Evolutionary conservation across 1,140 invertebrate genomes (phyloP), one percentile per base, ranked within the genome.

Genomic region (Tetranychus cinnabarinus): DNA sequence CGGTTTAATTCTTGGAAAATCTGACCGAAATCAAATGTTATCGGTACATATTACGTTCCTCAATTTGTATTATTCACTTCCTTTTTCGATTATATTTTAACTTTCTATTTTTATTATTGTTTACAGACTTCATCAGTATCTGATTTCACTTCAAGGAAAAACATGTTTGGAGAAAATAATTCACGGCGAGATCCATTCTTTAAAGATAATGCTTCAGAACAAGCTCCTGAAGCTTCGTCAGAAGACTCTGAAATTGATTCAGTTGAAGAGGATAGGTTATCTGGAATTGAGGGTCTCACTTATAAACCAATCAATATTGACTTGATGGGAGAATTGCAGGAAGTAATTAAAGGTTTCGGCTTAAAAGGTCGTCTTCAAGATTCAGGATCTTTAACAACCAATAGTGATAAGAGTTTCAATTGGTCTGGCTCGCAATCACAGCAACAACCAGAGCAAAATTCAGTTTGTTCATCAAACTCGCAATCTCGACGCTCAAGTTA

Each of bases 251-350:
- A 58, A 48, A 71, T 69, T 58, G 70, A 69, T 12, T 56, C 55
- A 31, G 31, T 52, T 23, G 31, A 52, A 52, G 12, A 52, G 7
- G 50, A 72, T 6, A 42, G 10, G 10, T 42, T 42, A 70, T 56
- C 70, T 71, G 7, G 66, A 68, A 62, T 64, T 75, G 33, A 70
- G 72, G 35, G 69, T 76, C 36, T 36, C 2, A 36, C 15, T 4
- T 36, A 56, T 6, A 56, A 76, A n/a, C 69, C 70, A 15, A 65
- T 79, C 48, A 72, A 78, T 65, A 78, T 81, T 65, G 79, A 82
- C 70, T 70, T 82, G 52, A 79, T 82, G 78, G 76, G 77, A 57
- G 80, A 81, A 70, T 71, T 82, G 59, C 74, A 79, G 65, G 78
- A 82, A 69, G 75, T 81, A 34, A 74, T 82, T 2, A 33, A 52